Evolutionary conservation across 1,140 invertebrate genomes (phyloP), one percentile per base, ranked within the genome.

Genomic region (Musca domestica): DNA sequence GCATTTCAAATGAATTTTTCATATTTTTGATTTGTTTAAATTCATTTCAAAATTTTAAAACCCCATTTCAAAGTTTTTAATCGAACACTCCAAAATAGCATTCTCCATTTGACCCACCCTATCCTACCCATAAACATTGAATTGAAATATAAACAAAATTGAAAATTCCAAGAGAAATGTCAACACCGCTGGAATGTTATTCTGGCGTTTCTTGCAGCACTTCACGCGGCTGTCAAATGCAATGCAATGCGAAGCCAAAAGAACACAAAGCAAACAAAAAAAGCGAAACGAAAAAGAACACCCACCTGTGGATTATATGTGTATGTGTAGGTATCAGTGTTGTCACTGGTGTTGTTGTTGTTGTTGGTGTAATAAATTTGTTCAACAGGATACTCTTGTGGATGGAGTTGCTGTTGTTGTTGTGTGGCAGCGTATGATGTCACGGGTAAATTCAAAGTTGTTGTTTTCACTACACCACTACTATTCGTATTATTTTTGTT

Each of bases 361-460:
- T 61, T 23, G 56, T 61, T 41, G 17, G 4, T 61, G 56, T 61
- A 61, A 61, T 61, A 58, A 70, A 65, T 71, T 71, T 69, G 73
- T 66, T 70, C 72, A 76, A 70, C 65, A 74, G 76, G 76, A 75
- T 74, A 76, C 72, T 73, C 64, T 67, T 61, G 65, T 46, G 14
- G 56, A 7, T 71, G 22, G 68, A 71, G 67, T 64, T 72, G 73
- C 51, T 69, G 63, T 52, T 69, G 51, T 49, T 54, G 51, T 27
- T 14, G 58, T 47, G 67, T 23, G 27, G 23, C 19, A 14, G 56
- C n/a, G 67, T 63, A 69, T 64, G 63, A 48, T 64, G 63, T 64
- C 20, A 64, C 47, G 23, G 63, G 41, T 64, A 49, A 64, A 64
- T 34, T 66, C 30, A 49, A 48, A 17, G 65, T 66, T 66, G 65